phyloP scores from a whole-genome alignment of 2,113 vertebrate species.

The Todiramphus chloris region DNA sequence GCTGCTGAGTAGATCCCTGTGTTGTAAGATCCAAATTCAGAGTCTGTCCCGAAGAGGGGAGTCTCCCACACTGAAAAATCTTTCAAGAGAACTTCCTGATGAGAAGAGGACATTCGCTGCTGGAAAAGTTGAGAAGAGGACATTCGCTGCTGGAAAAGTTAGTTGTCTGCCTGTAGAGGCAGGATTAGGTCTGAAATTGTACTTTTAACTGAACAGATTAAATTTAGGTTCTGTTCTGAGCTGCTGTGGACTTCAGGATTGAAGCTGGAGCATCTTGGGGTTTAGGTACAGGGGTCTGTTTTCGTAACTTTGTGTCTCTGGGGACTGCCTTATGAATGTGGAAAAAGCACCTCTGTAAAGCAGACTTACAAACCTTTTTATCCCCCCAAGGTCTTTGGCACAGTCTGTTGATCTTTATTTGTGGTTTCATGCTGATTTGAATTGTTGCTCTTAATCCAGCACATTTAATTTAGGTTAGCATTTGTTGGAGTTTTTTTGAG shows the following conservation, averaged over 20 bases:
- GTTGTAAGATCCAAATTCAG: neutral
- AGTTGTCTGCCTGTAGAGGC: neutral
- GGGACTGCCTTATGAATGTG: neutral
- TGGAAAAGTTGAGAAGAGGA: neutral
- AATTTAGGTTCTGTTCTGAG: neutral
- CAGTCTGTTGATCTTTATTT: conserved; percentile 47
- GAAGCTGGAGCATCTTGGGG: neutral
- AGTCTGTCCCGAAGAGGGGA: neutral
- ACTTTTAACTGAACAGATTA: neutral
- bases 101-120: neutral
- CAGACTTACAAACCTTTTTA: neutral
- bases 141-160: neutral
- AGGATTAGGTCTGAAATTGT: conserved; percentile 4
- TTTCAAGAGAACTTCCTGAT: neutral
- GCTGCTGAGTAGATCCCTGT: neutral
- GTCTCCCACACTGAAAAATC: neutral
- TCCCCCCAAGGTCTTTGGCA: conserved; percentile 30
- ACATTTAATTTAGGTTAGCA: neutral
- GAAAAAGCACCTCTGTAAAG: conserved; percentile 36
- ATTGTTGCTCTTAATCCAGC: conserved; percentile 32
- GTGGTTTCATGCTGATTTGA: conserved; percentile 59
- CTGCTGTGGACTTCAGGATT: neutral
- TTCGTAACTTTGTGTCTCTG: neutral
- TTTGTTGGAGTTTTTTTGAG: neutral
- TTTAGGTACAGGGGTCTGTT: neutral